Evolutionary conservation across 2,113 vertebrate genomes (phyloP), one percentile per base, ranked within the genome.

Genomic region (Ceuthmochares aereus): DNA sequence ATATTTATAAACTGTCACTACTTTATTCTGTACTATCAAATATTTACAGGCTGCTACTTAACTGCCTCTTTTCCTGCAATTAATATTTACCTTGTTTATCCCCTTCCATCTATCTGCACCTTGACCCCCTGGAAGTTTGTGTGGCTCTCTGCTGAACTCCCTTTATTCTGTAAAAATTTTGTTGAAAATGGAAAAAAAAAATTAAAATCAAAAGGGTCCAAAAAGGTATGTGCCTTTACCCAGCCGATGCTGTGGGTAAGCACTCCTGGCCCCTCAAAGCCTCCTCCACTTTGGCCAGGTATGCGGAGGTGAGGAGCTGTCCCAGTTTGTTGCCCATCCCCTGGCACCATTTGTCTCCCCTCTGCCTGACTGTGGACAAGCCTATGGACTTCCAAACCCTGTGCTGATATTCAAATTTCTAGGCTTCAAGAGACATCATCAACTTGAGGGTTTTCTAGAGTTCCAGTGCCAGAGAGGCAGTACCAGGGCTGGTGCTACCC

Each of bases 311-410:
- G 26, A 47, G 26, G 26, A 89, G 51, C 34, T 91, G n/a, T 26
- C 54, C 45, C 40, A 92, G 67, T 14, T 83, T 14, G 4, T 0
- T 26, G 43, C 17, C 62, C 29, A 21, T 22, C 7, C 60, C n/a
- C 43, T 1, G 5, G 52, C 11, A 37, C 13, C 2, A 0, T 34
- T 40, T 56, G 26, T 27, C 26, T 76, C 40, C 89, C 36, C 64
- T 49, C 42, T 32, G n/a, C 54, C 37, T 55, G 47, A 37, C 34
- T 1, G 1, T 11, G 32, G 60, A 51, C n/a, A 60, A 43, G 18
- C 43, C 37, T 0, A 0, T 37, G 42, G 22, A 1, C 47, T 54
- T n/a, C n/a, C 40, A 67, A 83, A 30, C 7, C 27, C 68, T 63
- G 22, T 72, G 47, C 64, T 6, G 3, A 37, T 14, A 45, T 7